Evolutionary conservation across 2,113 vertebrate genomes (phyloP).

Genomic region (Phasianus colchicus): DNA sequence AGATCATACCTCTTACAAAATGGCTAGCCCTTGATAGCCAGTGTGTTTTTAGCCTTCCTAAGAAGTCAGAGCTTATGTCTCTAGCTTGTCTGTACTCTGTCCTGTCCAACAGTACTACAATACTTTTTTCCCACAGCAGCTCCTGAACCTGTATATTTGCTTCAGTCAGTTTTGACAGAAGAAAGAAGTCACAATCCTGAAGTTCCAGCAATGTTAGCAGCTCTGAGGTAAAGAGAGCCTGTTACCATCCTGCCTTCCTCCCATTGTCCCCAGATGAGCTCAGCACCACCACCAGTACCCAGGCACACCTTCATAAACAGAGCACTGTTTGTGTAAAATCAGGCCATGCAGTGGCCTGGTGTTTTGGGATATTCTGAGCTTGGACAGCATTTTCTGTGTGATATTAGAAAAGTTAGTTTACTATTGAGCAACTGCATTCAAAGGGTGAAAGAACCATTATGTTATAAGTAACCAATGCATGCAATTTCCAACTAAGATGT

Average conservation of each 20-base stretch:
- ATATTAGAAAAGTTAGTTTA: not conserved
- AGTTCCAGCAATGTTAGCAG: not conserved
- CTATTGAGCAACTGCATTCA: not conserved
- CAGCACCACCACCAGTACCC: not conserved
- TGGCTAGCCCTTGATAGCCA: not conserved
- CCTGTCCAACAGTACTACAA: not conserved
- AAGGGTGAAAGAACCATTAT: not conserved
- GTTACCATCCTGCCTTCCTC: not conserved
- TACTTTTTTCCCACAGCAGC: not conserved
- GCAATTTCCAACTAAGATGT: not conserved
- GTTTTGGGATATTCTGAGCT: not conserved
- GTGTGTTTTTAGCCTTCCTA: not conserved
- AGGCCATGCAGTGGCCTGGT: not conserved
- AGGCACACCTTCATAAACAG: not conserved
- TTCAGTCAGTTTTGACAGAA: not conserved
- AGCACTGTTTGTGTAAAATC: not conserved
- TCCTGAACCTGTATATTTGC: not conserved
- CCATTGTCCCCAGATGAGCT: not conserved
- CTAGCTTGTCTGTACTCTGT: accelerated
- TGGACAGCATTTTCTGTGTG: not conserved
- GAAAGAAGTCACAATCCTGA: not conserved
- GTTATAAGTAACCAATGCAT: not conserved
- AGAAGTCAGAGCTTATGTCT: not conserved
- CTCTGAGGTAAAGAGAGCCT: not conserved
- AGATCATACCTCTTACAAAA: not conserved